Evolutionary conservation across 2,797 vertebrate genomes (phyloP).

Genomic region (Gymnothorax javanicus): DNA sequence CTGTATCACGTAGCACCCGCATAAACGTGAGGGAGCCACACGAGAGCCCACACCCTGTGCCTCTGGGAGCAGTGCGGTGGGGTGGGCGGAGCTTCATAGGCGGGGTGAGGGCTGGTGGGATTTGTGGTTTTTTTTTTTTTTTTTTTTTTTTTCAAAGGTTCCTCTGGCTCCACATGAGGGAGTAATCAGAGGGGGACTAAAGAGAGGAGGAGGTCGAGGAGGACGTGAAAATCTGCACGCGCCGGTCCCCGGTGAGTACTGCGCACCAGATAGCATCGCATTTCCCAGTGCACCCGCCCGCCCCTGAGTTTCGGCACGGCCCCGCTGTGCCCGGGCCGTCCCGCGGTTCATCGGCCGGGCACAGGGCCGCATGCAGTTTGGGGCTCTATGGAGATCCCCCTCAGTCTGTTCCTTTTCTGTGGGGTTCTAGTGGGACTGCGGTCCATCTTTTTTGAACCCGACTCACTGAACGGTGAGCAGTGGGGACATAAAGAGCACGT

Average conservation of each 20-base stretch:
- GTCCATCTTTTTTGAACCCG: slow-evolving; percentile 31
- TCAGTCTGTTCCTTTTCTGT: background rate
- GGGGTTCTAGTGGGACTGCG: slow-evolving; percentile 25
- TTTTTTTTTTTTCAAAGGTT: slow-evolving; percentile 28
- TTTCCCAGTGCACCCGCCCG: slow-evolving; percentile 56
- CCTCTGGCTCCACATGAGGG: slow-evolving; percentile 57
- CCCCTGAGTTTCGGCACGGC: slow-evolving; percentile 1
- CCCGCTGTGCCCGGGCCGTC: slow-evolving; percentile 49
- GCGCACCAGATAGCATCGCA: slow-evolving; percentile 78
- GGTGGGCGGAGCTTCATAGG: background rate
- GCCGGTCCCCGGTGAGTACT: slow-evolving; percentile 68
- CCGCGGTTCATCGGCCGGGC: slow-evolving; percentile 70
- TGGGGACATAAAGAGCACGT: slow-evolving; percentile 36
- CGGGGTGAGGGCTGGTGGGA: slow-evolving; percentile 39
- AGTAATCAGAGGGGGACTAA: slow-evolving; percentile 59
- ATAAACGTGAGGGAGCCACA: background rate
- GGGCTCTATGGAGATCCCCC: slow-evolving; percentile 45
- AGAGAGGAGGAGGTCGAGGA: slow-evolving; percentile 49
- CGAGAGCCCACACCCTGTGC: background rate
- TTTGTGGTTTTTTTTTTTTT: background rate
- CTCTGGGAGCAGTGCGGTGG: slow-evolving; percentile 42
- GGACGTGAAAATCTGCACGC: slow-evolving; percentile 71
- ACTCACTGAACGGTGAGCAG: slow-evolving; percentile 38
- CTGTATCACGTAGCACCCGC: background rate
- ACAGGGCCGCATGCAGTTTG: slow-evolving; percentile 57